Conservation (phyloP, 2,797 vertebrate species). For the Falco concolor region DNA sequence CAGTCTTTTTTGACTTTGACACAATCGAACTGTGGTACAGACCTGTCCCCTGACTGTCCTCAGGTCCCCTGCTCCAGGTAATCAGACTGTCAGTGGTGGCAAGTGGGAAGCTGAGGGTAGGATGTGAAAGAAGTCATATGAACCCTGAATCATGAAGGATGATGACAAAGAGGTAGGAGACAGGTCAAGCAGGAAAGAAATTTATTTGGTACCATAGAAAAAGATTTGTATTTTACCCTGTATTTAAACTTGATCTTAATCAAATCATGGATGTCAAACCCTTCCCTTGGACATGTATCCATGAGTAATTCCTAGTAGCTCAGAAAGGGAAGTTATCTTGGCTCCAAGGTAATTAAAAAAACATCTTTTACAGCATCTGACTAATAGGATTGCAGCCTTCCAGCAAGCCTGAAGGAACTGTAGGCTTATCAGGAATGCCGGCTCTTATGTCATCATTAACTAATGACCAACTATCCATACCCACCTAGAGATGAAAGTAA, state of each 20-base stretch:
- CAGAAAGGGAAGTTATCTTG: not conserved
- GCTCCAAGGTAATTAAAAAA: not conserved
- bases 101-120: not conserved
- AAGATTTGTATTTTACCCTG: not conserved
- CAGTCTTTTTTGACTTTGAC: not conserved
- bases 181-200: not conserved
- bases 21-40: not conserved
- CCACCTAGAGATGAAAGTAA: conserved; percentile 25
- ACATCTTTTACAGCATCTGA: not conserved
- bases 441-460: conserved; percentile 34
- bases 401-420: conserved; percentile 6
- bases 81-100: not conserved
- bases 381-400: conserved; percentile 31
- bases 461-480: conserved; percentile 22
- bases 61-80: not conserved
- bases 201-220: not conserved
- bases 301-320: not conserved
- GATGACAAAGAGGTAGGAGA: not conserved
- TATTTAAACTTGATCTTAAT: not conserved
- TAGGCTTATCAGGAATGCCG: conserved; percentile 17
- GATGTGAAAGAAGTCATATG: not conserved
- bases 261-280: not conserved
- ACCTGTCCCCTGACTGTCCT: not conserved
- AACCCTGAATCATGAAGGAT: not conserved
- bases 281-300: not conserved